Conservation (phyloP, 2,113 vertebrate genomes). For the Hylia prasina region DNA sequence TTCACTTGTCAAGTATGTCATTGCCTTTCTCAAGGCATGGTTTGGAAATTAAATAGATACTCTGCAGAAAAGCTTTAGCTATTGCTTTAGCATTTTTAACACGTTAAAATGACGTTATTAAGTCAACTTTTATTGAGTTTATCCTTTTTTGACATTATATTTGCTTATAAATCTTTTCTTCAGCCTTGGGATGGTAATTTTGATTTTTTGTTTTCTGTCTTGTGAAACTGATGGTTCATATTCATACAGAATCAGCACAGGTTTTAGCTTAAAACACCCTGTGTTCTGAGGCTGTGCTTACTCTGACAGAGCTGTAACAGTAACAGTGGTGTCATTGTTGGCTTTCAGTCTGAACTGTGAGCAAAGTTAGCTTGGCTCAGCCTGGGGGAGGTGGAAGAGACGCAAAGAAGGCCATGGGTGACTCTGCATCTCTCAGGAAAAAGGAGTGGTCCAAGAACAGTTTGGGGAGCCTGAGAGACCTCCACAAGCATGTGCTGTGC, state of each 20-base stretch:
- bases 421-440: background rate
- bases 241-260: background rate
- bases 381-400: background rate
- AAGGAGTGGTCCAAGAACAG: background rate
- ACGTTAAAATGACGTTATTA: background rate
- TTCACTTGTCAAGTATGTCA: background rate
- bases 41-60: background rate
- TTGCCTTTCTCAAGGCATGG: background rate
- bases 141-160: background rate
- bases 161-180: background rate
- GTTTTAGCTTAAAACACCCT: background rate
- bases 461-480: background rate
- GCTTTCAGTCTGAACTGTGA: background rate
- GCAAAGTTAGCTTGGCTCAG: background rate
- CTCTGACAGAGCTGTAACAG: background rate
- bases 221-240: background rate
- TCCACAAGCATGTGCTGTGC: background rate
- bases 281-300: background rate
- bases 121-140: background rate
- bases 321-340: background rate
- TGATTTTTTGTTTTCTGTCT: background rate
- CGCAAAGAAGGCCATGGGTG: background rate
- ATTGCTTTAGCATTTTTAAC: background rate
- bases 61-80: background rate
- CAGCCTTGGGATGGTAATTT: background rate